Base-by-base conservation (phyloP, 2,888 invertebrate genomes). In the Crioceris asparagi region DNA sequence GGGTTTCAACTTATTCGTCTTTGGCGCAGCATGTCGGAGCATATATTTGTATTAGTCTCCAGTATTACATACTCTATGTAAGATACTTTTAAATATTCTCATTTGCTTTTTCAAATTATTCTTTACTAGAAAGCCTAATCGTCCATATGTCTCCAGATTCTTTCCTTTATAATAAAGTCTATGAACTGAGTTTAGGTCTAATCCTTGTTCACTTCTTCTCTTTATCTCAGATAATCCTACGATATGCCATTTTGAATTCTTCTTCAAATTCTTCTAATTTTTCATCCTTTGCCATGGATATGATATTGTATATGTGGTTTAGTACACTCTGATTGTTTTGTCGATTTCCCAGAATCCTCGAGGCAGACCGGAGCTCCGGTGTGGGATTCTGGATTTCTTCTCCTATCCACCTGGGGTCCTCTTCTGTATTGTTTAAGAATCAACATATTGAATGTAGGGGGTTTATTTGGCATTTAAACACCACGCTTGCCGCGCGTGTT, bases 401-500 rank as follows among this genome's bases (percentile, higher is more conserved):
- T 12, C 12, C 12, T 25, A 25, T 12, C 12, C 25, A 12, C 2
- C 25, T 25, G 4, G 25, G 4, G n/a, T 11, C 12, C 12, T 7
- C 12, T 25, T 25, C 12, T 4, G n/a, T 25, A n/a, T 25, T n/a
- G n/a, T 25, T 2, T 25, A 25, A 25, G 12, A 4, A n/a, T 25
- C 25, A 25, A 25, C 25, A 25, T 4, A 12, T 11, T 25, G n/a
- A 12, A 25, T 25, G 7, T 23, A 7, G n/a, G 25, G 25, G 4
- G 3, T n/a, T n/a, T n/a, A n/a, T 25, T 25, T 25, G 25, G 25
- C 25, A 25, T 25, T 25, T 3, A 3, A 25, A 25, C 11, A 4
- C 25, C 25, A 25, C 25, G 4, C 25, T 25, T 25, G 25, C 25
- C 25, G 25, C n/a, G 3, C 25, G 25, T 25, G 25, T 25, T 25